Evolutionary conservation across 2,797 vertebrate genomes (phyloP).

Genomic region (Etheostoma perlongum): DNA sequence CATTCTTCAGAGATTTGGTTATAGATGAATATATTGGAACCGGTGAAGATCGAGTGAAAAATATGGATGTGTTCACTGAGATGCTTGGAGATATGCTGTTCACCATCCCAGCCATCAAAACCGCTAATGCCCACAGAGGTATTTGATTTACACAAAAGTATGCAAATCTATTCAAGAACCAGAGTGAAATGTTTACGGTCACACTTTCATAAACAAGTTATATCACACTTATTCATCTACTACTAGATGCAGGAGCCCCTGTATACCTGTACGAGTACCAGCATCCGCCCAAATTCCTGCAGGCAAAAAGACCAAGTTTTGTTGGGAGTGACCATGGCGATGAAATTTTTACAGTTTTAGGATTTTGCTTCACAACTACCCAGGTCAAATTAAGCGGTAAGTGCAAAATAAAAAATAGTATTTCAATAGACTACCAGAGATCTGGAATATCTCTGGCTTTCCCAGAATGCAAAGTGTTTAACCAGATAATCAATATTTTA

Average conservation of each 20-base stretch:
- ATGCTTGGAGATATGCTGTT: constrained; percentile 82
- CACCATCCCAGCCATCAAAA: constrained; percentile 75
- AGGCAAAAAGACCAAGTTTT: constrained; percentile 81
- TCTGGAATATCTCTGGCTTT: background rate
- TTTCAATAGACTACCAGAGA: background rate
- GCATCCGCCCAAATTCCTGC: constrained; percentile 65
- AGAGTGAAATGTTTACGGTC: background rate
- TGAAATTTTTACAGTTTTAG: constrained; percentile 87
- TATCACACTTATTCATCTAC: background rate
- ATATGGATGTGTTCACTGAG: constrained; percentile 81
- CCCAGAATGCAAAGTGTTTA: background rate
- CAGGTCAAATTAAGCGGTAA: constrained; percentile 68
- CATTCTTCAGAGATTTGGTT: constrained; percentile 50
- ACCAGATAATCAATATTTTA: constrained; percentile 42
- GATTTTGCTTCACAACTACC: constrained; percentile 81
- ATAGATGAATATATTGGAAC: constrained; percentile 82
- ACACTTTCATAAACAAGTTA: background rate
- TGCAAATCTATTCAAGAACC: background rate
- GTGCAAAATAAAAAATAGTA: background rate
- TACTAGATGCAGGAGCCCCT: constrained; percentile 79
- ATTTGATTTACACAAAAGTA: constrained; percentile 7
- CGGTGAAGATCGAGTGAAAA: constrained; percentile 71
- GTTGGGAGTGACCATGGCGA: constrained; percentile 87
- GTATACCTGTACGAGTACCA: constrained; percentile 92
- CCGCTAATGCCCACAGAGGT: constrained; percentile 88